phyloP scores from a whole-genome alignment of 1,140 invertebrate genomes.

The Spodoptera frugiperda region DNA sequence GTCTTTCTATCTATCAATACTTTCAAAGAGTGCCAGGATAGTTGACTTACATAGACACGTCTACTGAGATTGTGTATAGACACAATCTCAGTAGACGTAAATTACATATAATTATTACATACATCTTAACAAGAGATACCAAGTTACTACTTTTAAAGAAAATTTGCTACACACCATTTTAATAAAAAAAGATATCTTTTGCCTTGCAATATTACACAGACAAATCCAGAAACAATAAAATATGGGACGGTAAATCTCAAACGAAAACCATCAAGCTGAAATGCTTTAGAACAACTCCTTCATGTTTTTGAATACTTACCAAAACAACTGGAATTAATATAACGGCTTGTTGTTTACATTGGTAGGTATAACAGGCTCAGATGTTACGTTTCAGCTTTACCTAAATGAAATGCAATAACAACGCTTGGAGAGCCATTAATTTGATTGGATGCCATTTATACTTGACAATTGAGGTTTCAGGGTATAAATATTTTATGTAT shows the following conservation, averaged over 20 bases:
- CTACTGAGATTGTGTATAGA: too few relatives aligned
- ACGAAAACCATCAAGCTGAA: slow-evolving; percentile 25
- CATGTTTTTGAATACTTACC: slow-evolving; percentile 26
- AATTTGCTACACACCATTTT: too few relatives aligned
- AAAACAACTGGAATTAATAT: slow-evolving; percentile 30
- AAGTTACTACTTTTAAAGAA: too few relatives aligned
- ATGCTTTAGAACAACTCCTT: slow-evolving; percentile 21
- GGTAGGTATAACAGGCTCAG: slow-evolving; percentile 50
- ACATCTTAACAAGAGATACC: too few relatives aligned
- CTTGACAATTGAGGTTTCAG: slow-evolving; percentile 19
- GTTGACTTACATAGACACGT: too few relatives aligned
- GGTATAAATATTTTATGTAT: neutral
- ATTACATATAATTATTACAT: too few relatives aligned
- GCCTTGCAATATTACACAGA: neutral
- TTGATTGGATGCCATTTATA: slow-evolving; percentile 56
- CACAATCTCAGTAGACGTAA: too few relatives aligned
- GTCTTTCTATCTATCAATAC: too few relatives aligned
- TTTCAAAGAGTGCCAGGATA: too few relatives aligned
- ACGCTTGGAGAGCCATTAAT: slow-evolving; percentile 54
- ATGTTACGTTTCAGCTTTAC: slow-evolving; percentile 51
- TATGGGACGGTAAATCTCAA: neutral
- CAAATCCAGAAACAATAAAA: slow-evolving; percentile 29
- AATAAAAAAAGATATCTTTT: neutral
- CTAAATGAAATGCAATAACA: slow-evolving; percentile 56
- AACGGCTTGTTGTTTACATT: slow-evolving; percentile 13